These are phyloP conservation scores for Ariolimax columbianus DNA, from an alignment of 2,888 invertebrate genomes.

Conservation along the genomic window DNA sequence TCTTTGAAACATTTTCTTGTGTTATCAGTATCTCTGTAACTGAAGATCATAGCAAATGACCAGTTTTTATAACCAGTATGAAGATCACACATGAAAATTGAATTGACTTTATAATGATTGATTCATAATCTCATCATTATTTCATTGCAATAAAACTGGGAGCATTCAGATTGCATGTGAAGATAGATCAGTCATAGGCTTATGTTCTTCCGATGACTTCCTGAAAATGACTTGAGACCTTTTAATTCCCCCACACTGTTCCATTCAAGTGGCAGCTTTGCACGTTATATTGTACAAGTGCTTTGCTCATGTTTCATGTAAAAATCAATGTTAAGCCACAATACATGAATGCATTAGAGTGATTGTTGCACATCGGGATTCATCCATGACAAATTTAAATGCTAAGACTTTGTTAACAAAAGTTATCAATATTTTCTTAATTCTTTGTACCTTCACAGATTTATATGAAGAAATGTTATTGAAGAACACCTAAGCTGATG, in stretches of 20 bases:
- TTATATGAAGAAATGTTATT: neutral
- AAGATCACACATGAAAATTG: no score
- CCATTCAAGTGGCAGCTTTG: constrained; percentile 22
- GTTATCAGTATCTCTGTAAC: no score
- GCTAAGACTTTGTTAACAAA: neutral
- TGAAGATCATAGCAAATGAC: no score
- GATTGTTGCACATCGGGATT: neutral
- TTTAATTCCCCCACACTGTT: neutral
- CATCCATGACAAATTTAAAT: neutral
- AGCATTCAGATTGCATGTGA: neutral
- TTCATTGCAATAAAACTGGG: neutral
- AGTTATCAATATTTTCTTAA: constrained; percentile 17
- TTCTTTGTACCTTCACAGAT: neutral
- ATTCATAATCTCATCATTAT: no score
- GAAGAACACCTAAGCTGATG: neutral
- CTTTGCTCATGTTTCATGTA: neutral
- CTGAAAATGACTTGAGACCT: neutral
- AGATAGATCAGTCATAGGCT: neutral
- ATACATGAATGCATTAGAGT: neutral
- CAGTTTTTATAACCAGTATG: no score
- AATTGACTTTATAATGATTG: no score
- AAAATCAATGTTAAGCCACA: neutral
- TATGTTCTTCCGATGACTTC: neutral
- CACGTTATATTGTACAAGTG: neutral
- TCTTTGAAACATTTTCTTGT: no score